Percentiles rank a stretch among this genome's conserved stretches.
These are phyloP conservation scores for Varecia variegata DNA, from an alignment of 2,797 vertebrate species.

Conservation along the genomic window DNA sequence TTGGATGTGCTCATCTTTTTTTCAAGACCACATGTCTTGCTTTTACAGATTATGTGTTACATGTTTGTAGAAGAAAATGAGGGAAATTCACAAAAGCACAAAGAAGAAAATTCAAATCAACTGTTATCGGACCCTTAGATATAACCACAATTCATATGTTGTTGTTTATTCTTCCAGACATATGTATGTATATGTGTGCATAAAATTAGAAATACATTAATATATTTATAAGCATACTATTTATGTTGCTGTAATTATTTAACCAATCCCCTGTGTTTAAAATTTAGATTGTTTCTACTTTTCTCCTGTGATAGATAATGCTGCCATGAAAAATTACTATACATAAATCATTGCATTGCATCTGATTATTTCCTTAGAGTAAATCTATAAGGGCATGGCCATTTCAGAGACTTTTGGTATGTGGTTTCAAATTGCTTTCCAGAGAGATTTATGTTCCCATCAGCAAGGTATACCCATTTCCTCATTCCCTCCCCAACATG, in stretches of 20 bases:
- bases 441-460: slow-evolving; percentile 66
- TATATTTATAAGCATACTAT: not conserved
- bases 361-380: slow-evolving; percentile 67
- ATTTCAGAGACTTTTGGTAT: slow-evolving; percentile 49
- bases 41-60: not conserved
- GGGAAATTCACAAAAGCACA: not conserved
- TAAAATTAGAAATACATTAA: slow-evolving; percentile 2
- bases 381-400: slow-evolving; percentile 58
- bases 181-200: not conserved
- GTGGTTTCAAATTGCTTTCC: slow-evolving; percentile 61
- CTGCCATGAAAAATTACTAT: slow-evolving; percentile 49
- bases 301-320: slow-evolving; percentile 48
- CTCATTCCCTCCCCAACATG: not conserved
- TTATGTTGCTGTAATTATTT: slow-evolving; percentile 58
- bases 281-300: slow-evolving; percentile 52
- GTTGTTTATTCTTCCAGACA: slow-evolving; percentile 18
- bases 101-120: slow-evolving; percentile 35
- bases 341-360: slow-evolving; percentile 65
- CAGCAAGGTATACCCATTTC: not conserved
- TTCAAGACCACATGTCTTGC: not conserved
- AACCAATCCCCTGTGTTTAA: slow-evolving; percentile 48
- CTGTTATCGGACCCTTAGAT: not conserved
- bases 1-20: not conserved
- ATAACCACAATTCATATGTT: not conserved
- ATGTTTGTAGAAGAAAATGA: not conserved